phyloP scores from a whole-genome alignment of 2,113 vertebrate genomes.

The Mus musculus region DNA sequence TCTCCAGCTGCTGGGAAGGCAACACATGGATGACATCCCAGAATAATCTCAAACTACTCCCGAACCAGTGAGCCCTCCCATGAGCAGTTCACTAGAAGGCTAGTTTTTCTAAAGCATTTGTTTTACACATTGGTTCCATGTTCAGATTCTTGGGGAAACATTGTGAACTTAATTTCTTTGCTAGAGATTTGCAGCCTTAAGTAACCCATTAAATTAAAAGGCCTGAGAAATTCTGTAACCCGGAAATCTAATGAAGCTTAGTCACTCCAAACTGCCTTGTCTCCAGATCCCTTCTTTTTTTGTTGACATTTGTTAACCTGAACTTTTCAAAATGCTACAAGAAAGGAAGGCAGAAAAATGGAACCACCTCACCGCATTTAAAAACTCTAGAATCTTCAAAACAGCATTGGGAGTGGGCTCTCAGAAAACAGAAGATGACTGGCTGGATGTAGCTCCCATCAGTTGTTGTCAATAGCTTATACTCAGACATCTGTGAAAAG shows the following conservation, averaged over 20 bases:
- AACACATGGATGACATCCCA: background rate
- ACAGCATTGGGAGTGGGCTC: background rate
- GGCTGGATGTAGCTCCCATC: background rate
- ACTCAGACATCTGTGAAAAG: background rate
- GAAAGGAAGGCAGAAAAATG: background rate
- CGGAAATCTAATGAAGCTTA: background rate
- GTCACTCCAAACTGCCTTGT: background rate
- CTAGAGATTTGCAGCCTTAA: background rate
- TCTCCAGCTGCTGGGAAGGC: background rate
- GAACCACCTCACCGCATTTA: background rate
- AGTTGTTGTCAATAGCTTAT: background rate
- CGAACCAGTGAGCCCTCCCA: background rate
- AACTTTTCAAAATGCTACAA: background rate
- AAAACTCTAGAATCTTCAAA: constrained; percentile 31
- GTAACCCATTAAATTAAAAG: background rate
- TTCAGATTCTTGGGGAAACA: constrained; percentile 47
- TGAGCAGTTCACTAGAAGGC: background rate
- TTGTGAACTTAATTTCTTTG: background rate
- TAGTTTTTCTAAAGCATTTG: background rate
- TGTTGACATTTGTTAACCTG: background rate
- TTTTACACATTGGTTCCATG: background rate
- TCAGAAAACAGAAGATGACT: background rate
- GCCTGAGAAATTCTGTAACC: background rate
- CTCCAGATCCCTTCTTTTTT: background rate
- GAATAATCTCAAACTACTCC: background rate